Evolutionary conservation across 2,113 vertebrate genomes (phyloP).

Genomic region (Saguinus midas): DNA sequence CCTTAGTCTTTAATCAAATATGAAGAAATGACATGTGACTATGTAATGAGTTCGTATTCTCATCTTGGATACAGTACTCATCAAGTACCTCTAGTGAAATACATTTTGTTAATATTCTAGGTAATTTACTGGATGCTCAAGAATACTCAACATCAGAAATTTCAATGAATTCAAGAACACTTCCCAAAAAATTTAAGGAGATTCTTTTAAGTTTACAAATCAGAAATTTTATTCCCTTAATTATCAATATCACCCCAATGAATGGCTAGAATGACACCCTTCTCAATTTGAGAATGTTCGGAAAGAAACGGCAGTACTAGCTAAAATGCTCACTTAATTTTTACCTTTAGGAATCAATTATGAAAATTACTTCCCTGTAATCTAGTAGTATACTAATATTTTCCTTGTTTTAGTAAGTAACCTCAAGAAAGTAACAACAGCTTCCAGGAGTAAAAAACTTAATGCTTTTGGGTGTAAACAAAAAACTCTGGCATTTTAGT

Average conservation of each 20-base stretch:
- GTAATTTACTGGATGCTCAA: background rate
- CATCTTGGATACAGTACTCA: rapidly evolving
- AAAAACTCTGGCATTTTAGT: background rate
- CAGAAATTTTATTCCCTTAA: background rate
- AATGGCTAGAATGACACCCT: background rate
- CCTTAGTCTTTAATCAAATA: background rate
- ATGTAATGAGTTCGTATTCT: background rate
- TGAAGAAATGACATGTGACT: background rate
- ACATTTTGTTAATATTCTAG: background rate
- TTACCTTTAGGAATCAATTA: background rate
- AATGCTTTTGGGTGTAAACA: background rate
- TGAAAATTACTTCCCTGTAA: background rate
- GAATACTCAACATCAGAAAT: background rate
- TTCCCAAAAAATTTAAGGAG: background rate
- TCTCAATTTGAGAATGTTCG: background rate
- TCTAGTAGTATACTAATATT: background rate
- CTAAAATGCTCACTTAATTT: background rate
- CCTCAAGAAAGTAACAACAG: background rate
- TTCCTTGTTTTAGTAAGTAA: background rate
- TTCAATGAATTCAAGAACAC: background rate
- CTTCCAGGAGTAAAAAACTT: background rate
- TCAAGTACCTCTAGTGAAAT: background rate
- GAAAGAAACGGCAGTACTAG: background rate
- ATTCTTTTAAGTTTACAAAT: background rate
- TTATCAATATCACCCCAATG: background rate